These are phyloP conservation scores for Lanistes nyassanus DNA, from an alignment of 1,140 invertebrate species.

Conservation along the genomic window DNA sequence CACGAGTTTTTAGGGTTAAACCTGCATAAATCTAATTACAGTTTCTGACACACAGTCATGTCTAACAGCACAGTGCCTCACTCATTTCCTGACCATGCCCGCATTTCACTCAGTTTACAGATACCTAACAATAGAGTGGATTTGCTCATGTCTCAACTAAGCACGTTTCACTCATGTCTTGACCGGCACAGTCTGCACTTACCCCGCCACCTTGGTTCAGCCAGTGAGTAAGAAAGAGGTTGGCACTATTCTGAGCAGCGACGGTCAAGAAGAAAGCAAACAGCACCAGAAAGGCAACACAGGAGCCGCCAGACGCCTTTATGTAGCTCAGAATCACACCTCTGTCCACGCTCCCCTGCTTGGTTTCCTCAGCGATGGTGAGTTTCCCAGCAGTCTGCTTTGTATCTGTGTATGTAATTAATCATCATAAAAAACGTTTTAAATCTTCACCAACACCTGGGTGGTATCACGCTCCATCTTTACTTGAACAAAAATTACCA, in stretches of 20 bases:
- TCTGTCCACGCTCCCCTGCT: constrained; percentile 67
- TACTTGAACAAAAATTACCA: too few relatives aligned
- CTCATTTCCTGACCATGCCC: too few relatives aligned
- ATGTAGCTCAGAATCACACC: constrained; percentile 72
- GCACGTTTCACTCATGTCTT: too few relatives aligned
- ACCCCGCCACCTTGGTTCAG: constrained; percentile 70
- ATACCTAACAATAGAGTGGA: too few relatives aligned
- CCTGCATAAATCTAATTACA: too few relatives aligned
- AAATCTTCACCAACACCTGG: too few relatives aligned
- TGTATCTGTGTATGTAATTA: neutral
- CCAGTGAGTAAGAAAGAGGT: constrained; percentile 79
- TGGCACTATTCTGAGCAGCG: constrained; percentile 72
- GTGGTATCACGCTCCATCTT: constrained; percentile 7
- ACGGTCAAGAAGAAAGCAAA: constrained; percentile 73
- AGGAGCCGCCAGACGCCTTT: constrained; percentile 72
- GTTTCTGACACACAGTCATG: too few relatives aligned
- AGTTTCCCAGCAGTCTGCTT: constrained; percentile 43
- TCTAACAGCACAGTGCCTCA: too few relatives aligned
- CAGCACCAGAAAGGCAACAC: constrained; percentile 69
- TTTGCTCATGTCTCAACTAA: too few relatives aligned
- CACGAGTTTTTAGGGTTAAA: too few relatives aligned
- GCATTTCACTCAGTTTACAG: too few relatives aligned
- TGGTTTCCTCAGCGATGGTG: constrained; percentile 67
- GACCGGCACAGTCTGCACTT: constrained; percentile 13
- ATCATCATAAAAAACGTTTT: too few relatives aligned